A percentile compares a stretch with the other conserved stretches of the same genome.
Evolutionary conservation across 2,797 vertebrate genomes (phyloP).

Genomic region (Silurus aristotelis): DNA sequence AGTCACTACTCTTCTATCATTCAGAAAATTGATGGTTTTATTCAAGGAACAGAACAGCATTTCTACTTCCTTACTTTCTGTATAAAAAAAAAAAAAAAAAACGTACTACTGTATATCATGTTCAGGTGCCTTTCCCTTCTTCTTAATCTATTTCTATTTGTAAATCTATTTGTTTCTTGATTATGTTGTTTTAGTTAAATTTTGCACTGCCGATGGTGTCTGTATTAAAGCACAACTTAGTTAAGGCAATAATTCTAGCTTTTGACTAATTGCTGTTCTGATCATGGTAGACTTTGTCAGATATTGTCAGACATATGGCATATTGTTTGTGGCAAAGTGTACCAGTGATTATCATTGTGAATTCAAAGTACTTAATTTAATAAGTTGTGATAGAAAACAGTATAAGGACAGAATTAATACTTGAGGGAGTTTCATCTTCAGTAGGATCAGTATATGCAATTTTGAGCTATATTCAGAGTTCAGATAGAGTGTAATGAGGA

Average conservation of each 20-base stretch:
- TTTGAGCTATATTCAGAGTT: too few relatives aligned
- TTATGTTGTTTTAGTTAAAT: not conserved
- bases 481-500: not conserved
- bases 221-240: not conserved
- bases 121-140: not conserved
- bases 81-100: not conserved
- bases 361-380: slow-evolving; percentile 1
- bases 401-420: not conserved
- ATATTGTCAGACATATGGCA: slow-evolving; percentile 1
- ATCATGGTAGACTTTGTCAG: not conserved
- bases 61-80: not conserved
- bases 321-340: not conserved
- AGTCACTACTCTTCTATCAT: not conserved
- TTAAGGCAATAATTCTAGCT: not conserved
- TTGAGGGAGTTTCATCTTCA: not conserved
- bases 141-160: not conserved
- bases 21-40: not conserved
- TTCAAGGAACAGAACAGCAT: not conserved
- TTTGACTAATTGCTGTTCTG: slow-evolving; percentile 10
- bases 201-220: not conserved
- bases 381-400: not conserved
- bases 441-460: not conserved
- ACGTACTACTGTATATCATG: not conserved
- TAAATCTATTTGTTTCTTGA: not conserved
- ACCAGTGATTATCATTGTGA: not conserved